Base-by-base conservation (phyloP, 2,888 invertebrate genomes). In the Lasioglossum lativentre region DNA sequence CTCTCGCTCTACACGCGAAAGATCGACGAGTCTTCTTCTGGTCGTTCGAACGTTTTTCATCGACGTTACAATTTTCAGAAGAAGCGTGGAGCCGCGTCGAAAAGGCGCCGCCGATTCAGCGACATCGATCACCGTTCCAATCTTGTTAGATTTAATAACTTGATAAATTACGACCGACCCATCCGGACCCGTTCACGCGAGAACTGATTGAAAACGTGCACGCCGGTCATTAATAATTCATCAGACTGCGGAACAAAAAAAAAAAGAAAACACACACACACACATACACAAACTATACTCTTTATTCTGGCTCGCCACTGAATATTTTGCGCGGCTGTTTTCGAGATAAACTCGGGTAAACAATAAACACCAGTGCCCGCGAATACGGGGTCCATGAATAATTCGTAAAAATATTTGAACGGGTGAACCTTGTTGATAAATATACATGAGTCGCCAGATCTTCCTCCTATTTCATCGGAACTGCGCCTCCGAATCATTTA, bases 261-360 rank as follows among this genome's bases (percentile, higher is more conserved):
- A 52, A 52, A 52, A 10, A 52, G 10, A 2, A 42, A 8, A 52
- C 47, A n/a, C 23, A 0, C 56, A 4, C 56, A 4, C 59, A 59
- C 59, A 59, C 14, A 14, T 27, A 47, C 8, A 6, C 2, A 47
- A 2, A 19, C 19, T 52, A 52, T 52, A 34, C 84, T 78, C 14
- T 63, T 63, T 40, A 27, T 47, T 71, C 40, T 19, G 10, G 68
- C 59, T 75, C 34, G 47, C 42, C 71, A 12, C 59, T 83, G 75
- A 83, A 84, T 85, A 78, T 83, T 85, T 85, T 71, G 71, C 78
- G 23, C 27, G 14, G 42, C 19, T 56, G 73, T 74, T 76, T 77
- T 47, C 68, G 0, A n/a, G 38, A 56, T 78, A 66, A 83, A 85
- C 83, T 56, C 63, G 47, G 16, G 38, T n/a, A 38, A 16, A 76